Evolutionary conservation across 1,140 invertebrate species (phyloP).

Genomic region (Lasaia peninsularis): DNA sequence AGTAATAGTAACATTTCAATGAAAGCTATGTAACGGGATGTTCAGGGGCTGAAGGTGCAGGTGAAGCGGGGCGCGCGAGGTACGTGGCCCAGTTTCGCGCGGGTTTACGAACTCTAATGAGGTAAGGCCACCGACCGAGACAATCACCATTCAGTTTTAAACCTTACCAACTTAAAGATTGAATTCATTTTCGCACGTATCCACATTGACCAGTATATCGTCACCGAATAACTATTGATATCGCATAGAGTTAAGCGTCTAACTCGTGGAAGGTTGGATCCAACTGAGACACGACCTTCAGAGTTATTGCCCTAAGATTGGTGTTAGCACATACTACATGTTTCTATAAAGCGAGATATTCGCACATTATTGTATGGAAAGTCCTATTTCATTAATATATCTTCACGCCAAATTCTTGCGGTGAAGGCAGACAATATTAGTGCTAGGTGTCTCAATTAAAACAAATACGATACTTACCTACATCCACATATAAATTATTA

Average conservation of each 20-base stretch:
- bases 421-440: too few relatives aligned
- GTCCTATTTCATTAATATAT: too few relatives aligned
- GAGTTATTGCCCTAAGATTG: constrained; percentile 39
- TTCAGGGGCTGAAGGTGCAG: constrained; percentile 39
- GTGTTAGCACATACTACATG: constrained; percentile 11
- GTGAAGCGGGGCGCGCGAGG: constrained; percentile 58
- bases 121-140: constrained; percentile 74
- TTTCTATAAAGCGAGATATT: background rate
- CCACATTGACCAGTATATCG: constrained; percentile 47
- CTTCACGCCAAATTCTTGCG: too few relatives aligned
- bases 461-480: too few relatives aligned
- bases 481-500: too few relatives aligned
- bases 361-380: too few relatives aligned
- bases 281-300: constrained; percentile 68
- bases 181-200: constrained; percentile 33
- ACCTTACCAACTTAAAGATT: constrained; percentile 35
- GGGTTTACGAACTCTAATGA: constrained; percentile 75
- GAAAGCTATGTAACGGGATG: constrained; percentile 68
- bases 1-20: constrained; percentile 63
- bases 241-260: constrained; percentile 55
- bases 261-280: constrained; percentile 46
- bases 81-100: constrained; percentile 72
- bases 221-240: constrained; percentile 66
- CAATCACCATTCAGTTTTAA: constrained; percentile 35
- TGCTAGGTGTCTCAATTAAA: too few relatives aligned